Evolutionary conservation across 1,140 invertebrate species (phyloP).

Genomic region (Halyomorpha halys): DNA sequence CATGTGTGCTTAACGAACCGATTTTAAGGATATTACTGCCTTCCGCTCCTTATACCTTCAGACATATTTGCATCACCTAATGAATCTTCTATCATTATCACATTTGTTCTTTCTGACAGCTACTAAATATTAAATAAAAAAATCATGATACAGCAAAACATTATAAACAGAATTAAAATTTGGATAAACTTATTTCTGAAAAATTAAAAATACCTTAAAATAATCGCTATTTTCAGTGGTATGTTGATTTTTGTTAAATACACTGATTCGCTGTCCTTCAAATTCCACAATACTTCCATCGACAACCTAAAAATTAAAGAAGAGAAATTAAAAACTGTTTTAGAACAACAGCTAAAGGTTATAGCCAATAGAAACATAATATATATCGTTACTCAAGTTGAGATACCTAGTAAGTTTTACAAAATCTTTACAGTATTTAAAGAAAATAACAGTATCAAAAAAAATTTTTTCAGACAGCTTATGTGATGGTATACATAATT

Average conservation of each 20-base stretch:
- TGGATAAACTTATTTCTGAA: slow-evolving; percentile 7
- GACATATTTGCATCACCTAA: slow-evolving; percentile 84
- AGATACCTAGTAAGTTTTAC: too few relatives aligned
- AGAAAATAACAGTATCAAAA: too few relatives aligned
- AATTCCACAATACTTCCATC: slow-evolving; percentile 56
- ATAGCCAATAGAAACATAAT: too few relatives aligned
- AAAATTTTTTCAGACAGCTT: too few relatives aligned
- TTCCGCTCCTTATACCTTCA: slow-evolving; percentile 64
- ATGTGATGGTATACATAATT: too few relatives aligned
- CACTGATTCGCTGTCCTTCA: slow-evolving; percentile 65
- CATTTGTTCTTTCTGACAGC: slow-evolving; percentile 58
- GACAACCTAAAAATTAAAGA: not conserved
- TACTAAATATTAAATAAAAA: slow-evolving; percentile 30
- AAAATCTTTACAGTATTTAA: too few relatives aligned
- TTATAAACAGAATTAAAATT: not conserved
- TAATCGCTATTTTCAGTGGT: slow-evolving; percentile 65
- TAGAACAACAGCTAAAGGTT: too few relatives aligned
- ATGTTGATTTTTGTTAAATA: slow-evolving; percentile 84
- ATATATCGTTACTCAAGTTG: too few relatives aligned
- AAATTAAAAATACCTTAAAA: slow-evolving; percentile 48
- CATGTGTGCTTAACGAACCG: slow-evolving; percentile 79
- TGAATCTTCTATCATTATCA: slow-evolving; percentile 80
- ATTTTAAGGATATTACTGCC: slow-evolving; percentile 69
- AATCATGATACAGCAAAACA: not conserved
- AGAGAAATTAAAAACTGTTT: too few relatives aligned